Evolutionary conservation across 2,113 vertebrate genomes (phyloP).

Genomic region (Burhinus bistriatus): DNA sequence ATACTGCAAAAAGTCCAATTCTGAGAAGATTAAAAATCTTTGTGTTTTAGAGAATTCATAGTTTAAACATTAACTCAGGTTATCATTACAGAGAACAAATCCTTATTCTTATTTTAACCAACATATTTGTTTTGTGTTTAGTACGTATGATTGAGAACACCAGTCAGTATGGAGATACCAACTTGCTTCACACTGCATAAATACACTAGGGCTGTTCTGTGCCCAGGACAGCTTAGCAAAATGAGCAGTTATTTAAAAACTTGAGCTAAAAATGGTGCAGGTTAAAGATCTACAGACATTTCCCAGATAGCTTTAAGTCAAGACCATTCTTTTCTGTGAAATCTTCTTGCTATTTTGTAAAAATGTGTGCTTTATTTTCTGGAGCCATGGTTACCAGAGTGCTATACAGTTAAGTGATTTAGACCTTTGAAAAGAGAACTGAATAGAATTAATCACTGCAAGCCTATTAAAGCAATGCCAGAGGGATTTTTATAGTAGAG

Average conservation of each 20-base stretch:
- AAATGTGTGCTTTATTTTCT: background rate
- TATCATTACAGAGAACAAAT: background rate
- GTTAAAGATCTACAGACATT: background rate
- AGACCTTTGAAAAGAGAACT: conserved; percentile 13
- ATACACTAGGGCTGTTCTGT: background rate
- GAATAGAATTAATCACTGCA: conserved; percentile 36
- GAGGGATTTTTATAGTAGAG: conserved; percentile 21
- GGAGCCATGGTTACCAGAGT: conserved; percentile 5
- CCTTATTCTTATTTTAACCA: background rate
- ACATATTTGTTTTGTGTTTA: background rate
- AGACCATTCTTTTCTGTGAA: background rate
- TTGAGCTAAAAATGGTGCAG: background rate
- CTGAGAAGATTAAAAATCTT: background rate
- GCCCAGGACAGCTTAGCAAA: background rate
- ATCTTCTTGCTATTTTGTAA: background rate
- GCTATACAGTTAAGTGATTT: conserved; percentile 1
- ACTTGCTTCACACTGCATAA: background rate
- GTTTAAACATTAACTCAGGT: background rate
- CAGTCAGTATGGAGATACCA: background rate
- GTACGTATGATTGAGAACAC: background rate
- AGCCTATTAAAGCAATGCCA: background rate
- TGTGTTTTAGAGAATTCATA: background rate
- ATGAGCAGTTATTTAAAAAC: background rate
- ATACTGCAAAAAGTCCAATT: background rate
- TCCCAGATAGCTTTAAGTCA: background rate